Percentiles rank a stretch among this genome's conserved stretches.
Evolutionary conservation across 2,113 vertebrate species (phyloP).

Genomic region (Saccopteryx bilineata): DNA sequence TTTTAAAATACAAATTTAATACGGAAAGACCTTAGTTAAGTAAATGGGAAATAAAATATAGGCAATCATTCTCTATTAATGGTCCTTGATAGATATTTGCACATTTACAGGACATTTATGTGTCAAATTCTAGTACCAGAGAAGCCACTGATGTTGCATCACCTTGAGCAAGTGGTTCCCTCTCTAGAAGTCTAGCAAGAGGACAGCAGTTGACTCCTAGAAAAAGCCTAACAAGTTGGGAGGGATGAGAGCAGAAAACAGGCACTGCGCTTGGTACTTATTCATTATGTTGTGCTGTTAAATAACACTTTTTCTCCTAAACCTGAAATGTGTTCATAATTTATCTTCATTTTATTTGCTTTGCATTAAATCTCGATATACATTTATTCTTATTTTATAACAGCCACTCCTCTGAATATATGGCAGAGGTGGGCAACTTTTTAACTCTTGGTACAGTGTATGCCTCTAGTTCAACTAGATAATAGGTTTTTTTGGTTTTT

Average conservation of each 20-base stretch:
- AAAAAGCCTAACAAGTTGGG: background rate
- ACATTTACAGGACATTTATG: background rate
- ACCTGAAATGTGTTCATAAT: background rate
- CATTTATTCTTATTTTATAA: background rate
- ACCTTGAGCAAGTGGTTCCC: background rate
- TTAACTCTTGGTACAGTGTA: background rate
- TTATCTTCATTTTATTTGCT: background rate
- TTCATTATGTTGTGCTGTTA: background rate
- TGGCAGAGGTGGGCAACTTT: background rate
- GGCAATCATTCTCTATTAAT: background rate
- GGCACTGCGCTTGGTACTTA: background rate
- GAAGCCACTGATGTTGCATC: background rate
- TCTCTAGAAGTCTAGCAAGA: background rate
- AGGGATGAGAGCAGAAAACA: background rate
- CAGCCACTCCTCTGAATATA: background rate
- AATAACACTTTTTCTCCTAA: background rate
- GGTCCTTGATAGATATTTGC: background rate
- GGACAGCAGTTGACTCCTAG: background rate
- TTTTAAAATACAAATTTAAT: background rate
- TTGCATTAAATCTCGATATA: background rate
- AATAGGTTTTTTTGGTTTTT: background rate
- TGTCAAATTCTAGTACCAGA: background rate
- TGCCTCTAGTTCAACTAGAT: slow-evolving; percentile 8
- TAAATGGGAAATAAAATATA: background rate
- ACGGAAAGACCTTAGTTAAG: background rate